Percentiles rank a stretch among this genome's conserved stretches.
Evolutionary conservation across 2,113 vertebrate species (phyloP).

Genomic region (Microcebus griseorufus): DNA sequence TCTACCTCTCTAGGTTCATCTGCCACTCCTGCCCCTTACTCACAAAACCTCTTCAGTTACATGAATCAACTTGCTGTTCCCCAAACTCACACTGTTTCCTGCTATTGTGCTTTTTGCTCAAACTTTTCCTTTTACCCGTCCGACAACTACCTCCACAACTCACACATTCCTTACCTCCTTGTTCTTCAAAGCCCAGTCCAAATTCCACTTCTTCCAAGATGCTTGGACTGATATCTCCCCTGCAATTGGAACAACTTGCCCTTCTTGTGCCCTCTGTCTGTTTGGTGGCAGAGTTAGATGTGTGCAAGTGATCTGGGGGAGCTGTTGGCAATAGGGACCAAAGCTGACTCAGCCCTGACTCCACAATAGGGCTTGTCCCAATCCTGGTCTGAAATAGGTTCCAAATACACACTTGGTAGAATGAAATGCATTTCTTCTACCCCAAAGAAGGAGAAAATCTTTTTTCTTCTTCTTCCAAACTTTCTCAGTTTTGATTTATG

Average conservation of each 20-base stretch:
- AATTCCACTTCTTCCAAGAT: neutral
- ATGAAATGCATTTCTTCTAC: neutral
- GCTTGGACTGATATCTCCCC: neutral
- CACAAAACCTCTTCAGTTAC: neutral
- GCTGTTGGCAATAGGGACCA: neutral
- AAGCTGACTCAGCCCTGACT: neutral
- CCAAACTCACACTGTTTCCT: neutral
- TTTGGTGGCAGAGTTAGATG: neutral
- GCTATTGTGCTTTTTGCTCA: neutral
- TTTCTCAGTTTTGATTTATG: constrained; percentile 72
- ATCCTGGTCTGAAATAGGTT: neutral
- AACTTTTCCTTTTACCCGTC: neutral
- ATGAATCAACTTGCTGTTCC: neutral
- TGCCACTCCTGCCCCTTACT: neutral
- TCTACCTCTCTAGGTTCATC: neutral
- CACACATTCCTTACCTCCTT: neutral
- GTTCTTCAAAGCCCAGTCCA: neutral
- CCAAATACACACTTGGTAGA: neutral
- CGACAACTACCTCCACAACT: neutral
- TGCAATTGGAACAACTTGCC: neutral
- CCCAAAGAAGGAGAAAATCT: neutral
- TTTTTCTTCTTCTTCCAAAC: constrained; percentile 8
- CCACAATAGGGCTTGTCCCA: neutral
- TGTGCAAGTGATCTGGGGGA: neutral
- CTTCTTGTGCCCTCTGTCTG: neutral